Base-by-base conservation (phyloP, 2,888 invertebrate genomes). In the Eupithecia exiguata region DNA sequence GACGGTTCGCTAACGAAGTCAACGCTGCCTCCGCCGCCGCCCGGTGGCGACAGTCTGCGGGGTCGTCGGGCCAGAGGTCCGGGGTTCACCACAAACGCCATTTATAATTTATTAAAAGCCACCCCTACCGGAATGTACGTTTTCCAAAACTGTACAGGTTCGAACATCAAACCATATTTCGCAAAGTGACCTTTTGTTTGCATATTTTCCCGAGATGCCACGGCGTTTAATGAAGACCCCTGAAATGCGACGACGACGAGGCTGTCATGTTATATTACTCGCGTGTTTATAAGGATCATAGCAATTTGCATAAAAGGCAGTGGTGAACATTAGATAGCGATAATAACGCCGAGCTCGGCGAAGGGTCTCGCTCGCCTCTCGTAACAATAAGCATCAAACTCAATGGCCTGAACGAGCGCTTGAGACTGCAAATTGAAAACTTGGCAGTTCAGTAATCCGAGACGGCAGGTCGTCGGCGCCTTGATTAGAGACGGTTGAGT, bases 81-180 rank as follows among this genome's bases (percentile, higher is more conserved):
- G 46, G 18, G 18, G 18, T 66, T 38, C 53, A 68, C 63, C 66
- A 49, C 76, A 58, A 58, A 75, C 81, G 83, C 76, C 80, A 80
- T 79, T 80, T 81, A 80, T 83, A 81, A 82, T 81, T 71, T 69
- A 80, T 81, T 82, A 75, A 80, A 71, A 1, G 79, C 76, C 70
- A 71, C 75, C 77, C 78, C 68, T 14, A 40, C 71, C 72, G 70
- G 65, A 53, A 21, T 71, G 35, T 2, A 62, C 61, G 30, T 16
- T 61, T 30, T 46, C 2, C 9, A 46, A 18, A 12, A 58, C 58
- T 25, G 9, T 7, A n/a, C 0, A 46, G 49, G n/a, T 49, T 49
- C 10, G 18, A n/a, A 49, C 7, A n/a, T 18, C 16, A 43, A n/a
- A 6, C 25, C 5, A n/a, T 25, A 58, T 14, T 61, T 61, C 49